Evolutionary conservation across 30 jellyfish, hydroid and myxozoan genomes (phyloP).

Genomic region (Hydractinia symbiolongicarpus): DNA sequence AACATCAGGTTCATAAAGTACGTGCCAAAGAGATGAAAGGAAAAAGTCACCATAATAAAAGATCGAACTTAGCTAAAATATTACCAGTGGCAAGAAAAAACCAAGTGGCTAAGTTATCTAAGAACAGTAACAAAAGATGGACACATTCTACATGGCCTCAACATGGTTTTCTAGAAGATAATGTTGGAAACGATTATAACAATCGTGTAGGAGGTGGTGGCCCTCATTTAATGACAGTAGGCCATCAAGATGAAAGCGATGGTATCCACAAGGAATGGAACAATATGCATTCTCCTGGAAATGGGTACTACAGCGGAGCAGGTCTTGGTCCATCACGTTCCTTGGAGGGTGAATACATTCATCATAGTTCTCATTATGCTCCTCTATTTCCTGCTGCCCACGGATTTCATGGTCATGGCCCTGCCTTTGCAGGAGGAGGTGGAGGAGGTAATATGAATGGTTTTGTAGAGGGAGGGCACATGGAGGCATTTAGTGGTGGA

Average conservation of each 20-base stretch:
- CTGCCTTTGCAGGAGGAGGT: not conserved
- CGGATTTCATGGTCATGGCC: not conserved
- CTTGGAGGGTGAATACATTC: slow-evolving; percentile 72
- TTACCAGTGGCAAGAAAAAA: not conserved
- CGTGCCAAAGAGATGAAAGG: not conserved
- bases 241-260: slow-evolving; percentile 64
- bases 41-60: not conserved
- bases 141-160: slow-evolving; percentile 1
- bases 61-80: not conserved
- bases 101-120: not conserved
- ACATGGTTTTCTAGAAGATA: slow-evolving; percentile 25
- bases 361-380: slow-evolving; percentile 63
- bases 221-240: slow-evolving; percentile 73
- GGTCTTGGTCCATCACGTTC: slow-evolving; percentile 88
- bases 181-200: not conserved
- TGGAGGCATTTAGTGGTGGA: slow-evolving; percentile 1
- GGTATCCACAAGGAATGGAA: slow-evolving; percentile 69
- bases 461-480: not conserved
- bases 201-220: not conserved
- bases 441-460: not conserved
- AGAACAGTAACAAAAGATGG: not conserved
- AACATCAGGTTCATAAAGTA: not conserved
- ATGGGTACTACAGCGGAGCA: slow-evolving; percentile 80
- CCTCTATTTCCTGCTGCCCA: not conserved
- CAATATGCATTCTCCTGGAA: slow-evolving; percentile 78